Evolutionary conservation across 1,140 invertebrate genomes (phyloP).

Genomic region (Meloidogyne chitwoodi): DNA sequence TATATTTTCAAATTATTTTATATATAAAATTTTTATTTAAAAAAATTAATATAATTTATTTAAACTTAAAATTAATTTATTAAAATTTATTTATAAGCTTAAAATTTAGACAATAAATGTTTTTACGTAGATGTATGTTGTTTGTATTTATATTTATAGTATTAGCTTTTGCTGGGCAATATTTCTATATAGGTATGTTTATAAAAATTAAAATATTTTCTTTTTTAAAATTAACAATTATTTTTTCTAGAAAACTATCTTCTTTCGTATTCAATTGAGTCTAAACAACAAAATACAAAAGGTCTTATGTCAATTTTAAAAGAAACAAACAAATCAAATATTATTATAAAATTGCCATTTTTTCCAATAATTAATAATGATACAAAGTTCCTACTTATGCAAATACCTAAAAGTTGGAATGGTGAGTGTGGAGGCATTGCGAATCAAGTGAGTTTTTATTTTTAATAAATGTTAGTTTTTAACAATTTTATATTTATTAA

Average conservation of each 20-base stretch:
- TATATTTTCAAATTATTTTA: no score
- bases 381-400: background rate
- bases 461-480: background rate
- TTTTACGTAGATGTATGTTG: background rate
- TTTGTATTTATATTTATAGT: background rate
- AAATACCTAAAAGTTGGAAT: background rate
- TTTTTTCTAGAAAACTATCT: background rate
- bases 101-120: no score
- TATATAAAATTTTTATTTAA: no score
- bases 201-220: no score
- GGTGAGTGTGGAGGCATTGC: background rate
- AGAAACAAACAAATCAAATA: background rate
- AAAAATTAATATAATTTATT: no score
- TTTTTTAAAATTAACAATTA: background rate
- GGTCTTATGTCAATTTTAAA: background rate
- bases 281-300: background rate
- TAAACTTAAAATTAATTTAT: no score
- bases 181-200: background rate
- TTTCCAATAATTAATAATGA: background rate
- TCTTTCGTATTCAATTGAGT: background rate
- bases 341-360: background rate
- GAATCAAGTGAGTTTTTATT: background rate
- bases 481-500: background rate
- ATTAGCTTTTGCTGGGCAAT: background rate
- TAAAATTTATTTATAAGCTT: no score